These are phyloP conservation scores for Aplochiton taeniatus DNA, from an alignment of 2,797 vertebrate species.

Conservation along the genomic window DNA sequence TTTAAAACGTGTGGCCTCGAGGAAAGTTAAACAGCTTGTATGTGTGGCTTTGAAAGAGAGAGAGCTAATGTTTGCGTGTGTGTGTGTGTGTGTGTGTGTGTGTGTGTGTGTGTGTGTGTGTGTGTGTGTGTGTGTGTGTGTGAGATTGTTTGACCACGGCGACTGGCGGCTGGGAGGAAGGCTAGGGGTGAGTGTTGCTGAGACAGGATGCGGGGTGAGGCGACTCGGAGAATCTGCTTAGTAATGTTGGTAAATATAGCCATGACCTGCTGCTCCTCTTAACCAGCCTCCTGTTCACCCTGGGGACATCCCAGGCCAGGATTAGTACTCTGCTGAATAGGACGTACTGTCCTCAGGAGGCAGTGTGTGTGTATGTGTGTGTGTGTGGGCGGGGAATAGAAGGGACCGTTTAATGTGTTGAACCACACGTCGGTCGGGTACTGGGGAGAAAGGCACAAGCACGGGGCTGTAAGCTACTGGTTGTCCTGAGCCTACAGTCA, in stretches of 20 bases:
- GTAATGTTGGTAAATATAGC: constrained; percentile 61
- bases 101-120: constrained; percentile 8
- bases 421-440: no score
- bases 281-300: constrained; percentile 51
- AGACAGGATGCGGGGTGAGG: not conserved
- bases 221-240: constrained; percentile 35
- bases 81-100: constrained; percentile 14
- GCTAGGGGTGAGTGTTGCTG: not conserved
- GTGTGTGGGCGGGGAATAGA: constrained; percentile 9
- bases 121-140: constrained; percentile 2
- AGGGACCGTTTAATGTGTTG: no score
- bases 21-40: not conserved
- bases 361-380: not conserved
- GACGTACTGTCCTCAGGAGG: no score
- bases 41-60: not conserved
- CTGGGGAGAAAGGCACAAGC: no score
- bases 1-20: not conserved
- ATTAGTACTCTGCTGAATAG: no score
- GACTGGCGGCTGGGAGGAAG: not conserved
- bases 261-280: constrained; percentile 48
- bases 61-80: not conserved
- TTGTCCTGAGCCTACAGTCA: no score
- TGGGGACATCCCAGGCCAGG: not conserved
- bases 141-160: not conserved
- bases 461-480: no score